Conservation (phyloP, 2,113 vertebrate species). For the Oceanodroma tethys region DNA sequence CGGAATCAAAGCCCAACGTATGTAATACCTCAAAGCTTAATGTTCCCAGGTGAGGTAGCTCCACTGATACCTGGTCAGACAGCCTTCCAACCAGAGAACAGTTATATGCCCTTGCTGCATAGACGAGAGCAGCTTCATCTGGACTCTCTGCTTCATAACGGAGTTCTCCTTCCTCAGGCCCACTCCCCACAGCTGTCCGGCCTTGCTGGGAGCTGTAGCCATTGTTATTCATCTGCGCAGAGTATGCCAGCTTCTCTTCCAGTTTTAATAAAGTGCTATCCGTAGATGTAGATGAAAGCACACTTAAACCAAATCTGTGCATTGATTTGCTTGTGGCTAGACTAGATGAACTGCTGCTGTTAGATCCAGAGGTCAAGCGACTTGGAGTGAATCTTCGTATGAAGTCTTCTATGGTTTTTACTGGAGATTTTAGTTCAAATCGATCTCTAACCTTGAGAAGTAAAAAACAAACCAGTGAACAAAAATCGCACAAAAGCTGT, state of each 20-base stretch:
- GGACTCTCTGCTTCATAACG: conserved; percentile 94
- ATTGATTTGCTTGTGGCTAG: conserved; percentile 79
- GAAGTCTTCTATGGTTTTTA: conserved; percentile 96
- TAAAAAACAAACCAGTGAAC: not conserved
- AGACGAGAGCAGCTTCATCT: conserved; percentile 93
- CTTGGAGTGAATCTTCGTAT: conserved; percentile 93
- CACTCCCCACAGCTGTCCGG: not conserved
- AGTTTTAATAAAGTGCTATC: conserved; percentile 83
- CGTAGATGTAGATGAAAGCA: conserved; percentile 76
- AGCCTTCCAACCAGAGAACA: conserved; percentile 88
- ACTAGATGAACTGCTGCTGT: conserved; percentile 87
- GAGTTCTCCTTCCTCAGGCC: conserved; percentile 76
- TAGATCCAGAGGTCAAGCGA: conserved; percentile 86
- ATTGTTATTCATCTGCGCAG: conserved; percentile 49
- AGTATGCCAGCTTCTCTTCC: conserved; percentile 74
- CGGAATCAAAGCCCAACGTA: conserved; percentile 91
- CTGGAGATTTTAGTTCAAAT: conserved; percentile 90
- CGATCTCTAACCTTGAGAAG: conserved; percentile 82
- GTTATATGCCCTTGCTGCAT: conserved; percentile 90
- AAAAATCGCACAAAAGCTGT: not conserved
- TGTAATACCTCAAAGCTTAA: conserved; percentile 93
- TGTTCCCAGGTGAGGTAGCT: conserved; percentile 90
- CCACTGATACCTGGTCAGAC: conserved; percentile 89
- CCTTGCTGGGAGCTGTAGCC: conserved; percentile 62
- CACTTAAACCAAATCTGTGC: conserved; percentile 72